These are phyloP conservation scores for Caenorhabditis sp. DNA, from an alignment of 2,888 invertebrate species.

Conservation along the genomic window DNA sequence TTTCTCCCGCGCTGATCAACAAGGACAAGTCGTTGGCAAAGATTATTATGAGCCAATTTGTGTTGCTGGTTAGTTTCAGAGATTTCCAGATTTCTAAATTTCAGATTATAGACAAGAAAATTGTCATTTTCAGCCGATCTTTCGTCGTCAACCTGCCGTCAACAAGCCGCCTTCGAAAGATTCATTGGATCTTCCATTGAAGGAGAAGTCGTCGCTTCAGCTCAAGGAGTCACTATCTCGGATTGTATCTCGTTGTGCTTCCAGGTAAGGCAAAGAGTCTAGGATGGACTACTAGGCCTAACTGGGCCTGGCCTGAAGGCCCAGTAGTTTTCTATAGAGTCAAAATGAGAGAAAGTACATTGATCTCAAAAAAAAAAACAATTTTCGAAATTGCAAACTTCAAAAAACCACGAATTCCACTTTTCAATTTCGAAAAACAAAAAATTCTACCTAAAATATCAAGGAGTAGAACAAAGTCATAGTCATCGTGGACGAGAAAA, in stretches of 20 bases:
- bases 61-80: slow-evolving; percentile 62
- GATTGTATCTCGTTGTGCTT: slow-evolving; percentile 71
- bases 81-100: neutral
- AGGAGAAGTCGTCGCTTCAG: slow-evolving; percentile 70
- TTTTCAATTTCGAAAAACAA: too few species aligned
- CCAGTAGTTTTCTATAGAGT: too few species aligned
- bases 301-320: too few species aligned
- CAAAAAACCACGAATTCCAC: too few species aligned
- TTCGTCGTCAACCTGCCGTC: slow-evolving; percentile 70
- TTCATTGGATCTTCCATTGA: slow-evolving; percentile 70
- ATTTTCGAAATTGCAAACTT: too few species aligned
- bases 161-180: slow-evolving; percentile 71
- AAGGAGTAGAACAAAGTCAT: too few species aligned
- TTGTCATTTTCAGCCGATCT: slow-evolving; percentile 67
- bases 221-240: slow-evolving; percentile 70
- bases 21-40: slow-evolving; percentile 69
- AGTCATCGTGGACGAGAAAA: too few species aligned
- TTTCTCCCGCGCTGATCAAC: slow-evolving; percentile 71
- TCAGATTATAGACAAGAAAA: too few species aligned
- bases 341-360: too few species aligned
- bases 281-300: too few species aligned
- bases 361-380: too few species aligned
- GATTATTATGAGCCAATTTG: slow-evolving; percentile 72
- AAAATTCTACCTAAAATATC: too few species aligned
- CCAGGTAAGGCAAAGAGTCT: slow-evolving; percentile 37